A percentile compares a stretch with the other conserved stretches of the same genome.
These are phyloP conservation scores for Agonopterix heracliana DNA, from an alignment of 2,888 invertebrate genomes.

Conservation along the genomic window DNA sequence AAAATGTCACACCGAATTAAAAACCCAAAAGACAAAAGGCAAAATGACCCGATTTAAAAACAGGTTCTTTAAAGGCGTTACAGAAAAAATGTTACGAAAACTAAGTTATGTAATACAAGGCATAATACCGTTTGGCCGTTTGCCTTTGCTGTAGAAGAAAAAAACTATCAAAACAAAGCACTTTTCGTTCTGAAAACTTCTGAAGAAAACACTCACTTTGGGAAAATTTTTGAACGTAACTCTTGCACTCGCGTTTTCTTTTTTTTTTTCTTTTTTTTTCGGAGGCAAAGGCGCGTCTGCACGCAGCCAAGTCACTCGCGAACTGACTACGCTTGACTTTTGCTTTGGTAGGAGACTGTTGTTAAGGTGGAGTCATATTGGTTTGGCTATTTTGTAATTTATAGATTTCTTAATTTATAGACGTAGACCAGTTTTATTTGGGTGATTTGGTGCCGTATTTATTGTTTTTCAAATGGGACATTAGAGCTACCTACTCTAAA, in stretches of 20 bases:
- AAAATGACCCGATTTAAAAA: slow-evolving; percentile 17
- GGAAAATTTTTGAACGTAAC: background rate
- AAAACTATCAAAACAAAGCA: slow-evolving; percentile 1
- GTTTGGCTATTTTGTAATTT: no score
- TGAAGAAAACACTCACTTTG: background rate
- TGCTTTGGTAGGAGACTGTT: background rate
- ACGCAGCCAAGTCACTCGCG: background rate
- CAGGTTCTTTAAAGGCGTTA: slow-evolving; percentile 14
- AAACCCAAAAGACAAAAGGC: slow-evolving; percentile 1
- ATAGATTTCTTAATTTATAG: no score
- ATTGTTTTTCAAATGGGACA: no score
- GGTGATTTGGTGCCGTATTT: no score
- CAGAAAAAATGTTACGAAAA: slow-evolving; percentile 20
- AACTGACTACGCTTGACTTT: background rate
- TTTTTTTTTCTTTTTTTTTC: background rate
- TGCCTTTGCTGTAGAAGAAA: background rate
- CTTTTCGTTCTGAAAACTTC: no score
- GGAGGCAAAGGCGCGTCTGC: background rate
- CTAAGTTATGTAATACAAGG: slow-evolving; percentile 12
- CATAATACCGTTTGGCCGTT: slow-evolving; percentile 8
- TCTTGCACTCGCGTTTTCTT: background rate
- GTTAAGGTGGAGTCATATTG: no score
- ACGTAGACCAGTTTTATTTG: no score
- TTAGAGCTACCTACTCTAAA: no score
- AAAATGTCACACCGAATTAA: background rate